phyloP scores from a whole-genome alignment of 1,140 invertebrate species.

The Conus betulinus region DNA sequence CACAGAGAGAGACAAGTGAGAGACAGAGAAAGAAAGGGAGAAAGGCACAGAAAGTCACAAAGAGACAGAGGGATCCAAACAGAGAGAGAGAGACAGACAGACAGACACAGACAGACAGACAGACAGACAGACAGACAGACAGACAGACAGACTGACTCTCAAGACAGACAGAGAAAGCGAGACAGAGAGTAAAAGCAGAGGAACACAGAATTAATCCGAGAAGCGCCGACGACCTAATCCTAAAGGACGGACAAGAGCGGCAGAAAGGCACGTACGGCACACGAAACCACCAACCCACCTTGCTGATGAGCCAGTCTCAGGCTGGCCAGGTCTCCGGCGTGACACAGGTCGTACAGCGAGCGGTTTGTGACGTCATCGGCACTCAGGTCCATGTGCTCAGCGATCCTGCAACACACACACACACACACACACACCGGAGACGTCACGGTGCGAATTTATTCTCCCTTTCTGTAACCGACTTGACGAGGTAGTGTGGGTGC shows the following conservation, averaged over 20 bases:
- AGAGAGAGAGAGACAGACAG: background rate
- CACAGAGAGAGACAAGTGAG: too few species aligned
- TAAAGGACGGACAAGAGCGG: too few species aligned
- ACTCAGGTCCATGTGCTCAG: constrained; percentile 93
- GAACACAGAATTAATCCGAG: too few species aligned
- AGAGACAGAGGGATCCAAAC: background rate
- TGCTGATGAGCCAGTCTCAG: constrained; percentile 94
- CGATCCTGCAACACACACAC: constrained; percentile 82
- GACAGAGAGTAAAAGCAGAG: too few species aligned
- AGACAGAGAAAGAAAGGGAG: too few species aligned
- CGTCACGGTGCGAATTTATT: too few species aligned
- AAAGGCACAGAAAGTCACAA: too few species aligned
- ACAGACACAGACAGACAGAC: background rate
- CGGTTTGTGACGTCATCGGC: constrained; percentile 95
- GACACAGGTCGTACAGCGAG: constrained; percentile 94
- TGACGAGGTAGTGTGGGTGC: too few species aligned
- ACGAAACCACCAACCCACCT: constrained; percentile 83
- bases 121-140: background rate
- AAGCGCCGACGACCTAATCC: too few species aligned
- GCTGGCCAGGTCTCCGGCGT: constrained; percentile 95
- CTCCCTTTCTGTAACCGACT: too few species aligned
- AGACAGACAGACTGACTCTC: constrained; percentile 78
- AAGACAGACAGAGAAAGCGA: too few species aligned
- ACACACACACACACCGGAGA: constrained; percentile 9
- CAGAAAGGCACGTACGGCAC: too few species aligned